Evolutionary conservation across 2,797 vertebrate species (phyloP).

Genomic region (Cottoperca gobio): DNA sequence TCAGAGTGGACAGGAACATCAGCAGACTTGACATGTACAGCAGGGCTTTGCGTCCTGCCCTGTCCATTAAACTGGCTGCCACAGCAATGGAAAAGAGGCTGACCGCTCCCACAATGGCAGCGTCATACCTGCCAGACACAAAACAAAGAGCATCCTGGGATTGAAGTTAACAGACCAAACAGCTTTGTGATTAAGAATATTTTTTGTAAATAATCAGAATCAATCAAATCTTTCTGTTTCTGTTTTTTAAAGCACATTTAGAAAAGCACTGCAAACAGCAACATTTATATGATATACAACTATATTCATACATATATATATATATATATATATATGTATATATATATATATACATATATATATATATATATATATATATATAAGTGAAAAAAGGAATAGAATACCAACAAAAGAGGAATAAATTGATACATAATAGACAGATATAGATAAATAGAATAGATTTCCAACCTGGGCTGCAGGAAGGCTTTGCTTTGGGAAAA

Average conservation of each 20-base stretch:
- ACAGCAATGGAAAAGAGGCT: slow-evolving; percentile 78
- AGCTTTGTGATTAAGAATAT: background rate
- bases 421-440: background rate
- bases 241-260: too few relatives aligned
- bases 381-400: too few relatives aligned
- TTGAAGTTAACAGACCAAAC: background rate
- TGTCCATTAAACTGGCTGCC: slow-evolving; percentile 85
- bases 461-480: slow-evolving; percentile 58
- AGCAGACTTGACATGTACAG: slow-evolving; percentile 84
- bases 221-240: too few relatives aligned
- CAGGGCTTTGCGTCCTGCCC: slow-evolving; percentile 81
- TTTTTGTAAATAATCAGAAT: too few relatives aligned
- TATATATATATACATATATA: too few relatives aligned
- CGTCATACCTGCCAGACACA: slow-evolving; percentile 66
- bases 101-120: slow-evolving; percentile 79
- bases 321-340: too few relatives aligned
- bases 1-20: slow-evolving; percentile 89
- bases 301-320: too few relatives aligned
- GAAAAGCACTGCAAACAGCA: background rate
- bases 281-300: background rate
- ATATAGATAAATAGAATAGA: background rate
- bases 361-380: too few relatives aligned
- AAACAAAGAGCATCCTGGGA: background rate
- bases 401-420: background rate
- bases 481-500: slow-evolving; percentile 72